Evolutionary conservation across 2,113 vertebrate genomes (phyloP).

Genomic region (Amblyopsis rosae): DNA sequence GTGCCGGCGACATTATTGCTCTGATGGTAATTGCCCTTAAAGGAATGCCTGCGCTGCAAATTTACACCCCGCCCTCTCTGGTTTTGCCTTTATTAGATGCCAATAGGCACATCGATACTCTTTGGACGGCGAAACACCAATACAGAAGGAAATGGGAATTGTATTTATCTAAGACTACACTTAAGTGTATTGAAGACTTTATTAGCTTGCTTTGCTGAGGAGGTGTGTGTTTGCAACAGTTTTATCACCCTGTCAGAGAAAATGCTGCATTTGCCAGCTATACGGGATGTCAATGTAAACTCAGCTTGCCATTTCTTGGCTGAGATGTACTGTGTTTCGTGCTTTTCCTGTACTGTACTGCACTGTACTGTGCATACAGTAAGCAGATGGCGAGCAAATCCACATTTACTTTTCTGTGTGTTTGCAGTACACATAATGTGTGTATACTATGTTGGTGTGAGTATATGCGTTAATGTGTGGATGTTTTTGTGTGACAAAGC

Average conservation of each 20-base stretch:
- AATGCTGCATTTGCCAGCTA: constrained; percentile 51
- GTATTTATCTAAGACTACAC: constrained; percentile 69
- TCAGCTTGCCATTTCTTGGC: constrained; percentile 39
- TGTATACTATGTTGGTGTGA: constrained; percentile 10
- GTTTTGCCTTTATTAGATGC: constrained; percentile 71
- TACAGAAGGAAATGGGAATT: constrained; percentile 58
- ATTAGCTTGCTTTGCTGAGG: constrained; percentile 70
- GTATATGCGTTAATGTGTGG: constrained; percentile 34
- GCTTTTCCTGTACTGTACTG: background rate
- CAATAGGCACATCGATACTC: constrained; percentile 67
- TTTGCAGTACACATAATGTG: background rate
- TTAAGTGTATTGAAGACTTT: constrained; percentile 76
- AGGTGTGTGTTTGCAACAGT: constrained; percentile 68
- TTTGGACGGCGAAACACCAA: constrained; percentile 64
- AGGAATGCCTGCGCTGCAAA: constrained; percentile 53
- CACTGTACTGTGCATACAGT: background rate
- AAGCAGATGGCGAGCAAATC: constrained; percentile 45
- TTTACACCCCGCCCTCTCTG: constrained; percentile 52
- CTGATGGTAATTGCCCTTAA: constrained; percentile 57
- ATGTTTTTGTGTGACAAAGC: constrained; percentile 15
- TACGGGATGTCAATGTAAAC: constrained; percentile 52
- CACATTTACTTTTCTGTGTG: constrained; percentile 21
- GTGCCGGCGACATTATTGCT: constrained; percentile 57
- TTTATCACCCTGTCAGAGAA: constrained; percentile 60
- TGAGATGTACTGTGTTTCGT: constrained; percentile 24